These are phyloP conservation scores for Tuta absoluta DNA, from an alignment of 2,888 invertebrate genomes.

Conservation along the genomic window DNA sequence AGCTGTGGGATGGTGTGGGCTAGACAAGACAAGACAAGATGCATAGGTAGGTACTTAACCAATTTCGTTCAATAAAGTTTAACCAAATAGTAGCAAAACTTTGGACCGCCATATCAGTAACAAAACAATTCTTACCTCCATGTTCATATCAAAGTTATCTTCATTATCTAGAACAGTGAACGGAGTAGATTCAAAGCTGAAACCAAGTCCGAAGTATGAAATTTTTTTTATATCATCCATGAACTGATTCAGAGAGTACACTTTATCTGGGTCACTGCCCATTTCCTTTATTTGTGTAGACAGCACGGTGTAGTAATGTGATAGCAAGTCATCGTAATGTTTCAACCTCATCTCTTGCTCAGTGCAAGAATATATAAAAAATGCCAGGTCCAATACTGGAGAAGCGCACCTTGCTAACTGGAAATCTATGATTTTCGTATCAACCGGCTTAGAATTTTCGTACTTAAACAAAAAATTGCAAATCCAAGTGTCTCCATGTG, in stretches of 20 bases:
- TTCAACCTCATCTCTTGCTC: slow-evolving; percentile 77
- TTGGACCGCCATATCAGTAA: too few relatives aligned
- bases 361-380: slow-evolving; percentile 82
- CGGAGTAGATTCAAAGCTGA: slow-evolving; percentile 82
- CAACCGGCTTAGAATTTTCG: slow-evolving; percentile 47
- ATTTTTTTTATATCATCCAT: slow-evolving; percentile 79
- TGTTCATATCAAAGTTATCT: slow-evolving; percentile 81
- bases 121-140: slow-evolving; percentile 60
- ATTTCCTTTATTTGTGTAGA: slow-evolving; percentile 76
- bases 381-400: slow-evolving; percentile 81
- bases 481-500: slow-evolving; percentile 88
- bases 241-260: slow-evolving; percentile 78
- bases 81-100: too few relatives aligned
- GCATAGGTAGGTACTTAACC: too few relatives aligned
- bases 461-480: slow-evolving; percentile 86
- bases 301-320: slow-evolving; percentile 82
- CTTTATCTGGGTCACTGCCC: slow-evolving; percentile 80
- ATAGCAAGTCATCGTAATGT: slow-evolving; percentile 82
- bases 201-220: slow-evolving; percentile 80
- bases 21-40: too few relatives aligned
- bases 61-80: too few relatives aligned
- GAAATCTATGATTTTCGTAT: slow-evolving; percentile 85
- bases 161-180: slow-evolving; percentile 80
- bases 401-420: slow-evolving; percentile 83
- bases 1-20: too few relatives aligned